Evolutionary conservation across 1,140 invertebrate genomes (phyloP), one percentile per base, ranked within the genome.

Genomic region (Medauroidea extradentata): DNA sequence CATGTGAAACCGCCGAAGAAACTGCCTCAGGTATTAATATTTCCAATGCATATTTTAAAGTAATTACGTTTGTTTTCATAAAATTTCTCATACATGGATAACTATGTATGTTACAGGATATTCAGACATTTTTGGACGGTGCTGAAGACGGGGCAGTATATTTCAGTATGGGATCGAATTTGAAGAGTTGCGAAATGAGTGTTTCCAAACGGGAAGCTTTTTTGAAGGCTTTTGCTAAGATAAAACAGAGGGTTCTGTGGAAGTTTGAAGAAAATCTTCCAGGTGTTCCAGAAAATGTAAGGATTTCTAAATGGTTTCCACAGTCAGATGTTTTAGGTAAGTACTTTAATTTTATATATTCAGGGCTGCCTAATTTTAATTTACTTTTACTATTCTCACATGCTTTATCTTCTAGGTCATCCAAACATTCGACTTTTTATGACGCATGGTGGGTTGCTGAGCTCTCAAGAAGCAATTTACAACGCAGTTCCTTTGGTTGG

Each of bases 201-300:
- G 23, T 56, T 11, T 65, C 73, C 7, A 73, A 68, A 34, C 63
- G 75, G 0, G 50, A 67, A 7, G 69, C 64, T 0, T 71, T 85
- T 19, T 56, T 74, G n/a, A 64, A 73, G 34, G 76, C 72, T 3
- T 78, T 83, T 29, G 55, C 73, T n/a, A 63, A 73, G 58, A 55
- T 81, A 50, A 58, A 58, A 23, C 48, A 59, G 16, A 14, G n/a
- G 8, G 75, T 88, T 0, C 61, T 88, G 0, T 86, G 83, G 85
- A 88, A 88, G 67, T 88, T 80, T 76, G 85, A 87, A 34, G 29
- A 34, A 3, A 77, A 81, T 2, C 62, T 84, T 1, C 48, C 57
- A 25, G 42, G 27, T 16, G n/a, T 29, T 21, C 67, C 69, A 11
- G 34, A 58, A 11, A 75, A 75, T 61, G 65, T 75, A 8, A 67